phyloP scores from a whole-genome alignment of 2,797 vertebrate species.

The Sphenodon punctatus region DNA sequence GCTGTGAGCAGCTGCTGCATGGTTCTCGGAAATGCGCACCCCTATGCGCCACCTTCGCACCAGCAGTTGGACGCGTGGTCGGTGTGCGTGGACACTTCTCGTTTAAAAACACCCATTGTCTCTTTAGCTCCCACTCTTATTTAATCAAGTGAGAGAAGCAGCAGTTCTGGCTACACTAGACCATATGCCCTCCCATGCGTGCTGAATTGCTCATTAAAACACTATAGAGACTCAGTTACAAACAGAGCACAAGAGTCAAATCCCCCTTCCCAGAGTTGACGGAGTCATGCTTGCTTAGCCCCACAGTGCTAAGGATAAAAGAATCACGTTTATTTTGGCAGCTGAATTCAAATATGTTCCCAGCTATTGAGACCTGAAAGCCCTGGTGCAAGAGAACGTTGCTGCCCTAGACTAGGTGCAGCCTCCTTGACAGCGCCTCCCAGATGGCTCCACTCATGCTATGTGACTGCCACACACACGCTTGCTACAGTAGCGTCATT shows the following conservation, averaged over 20 bases:
- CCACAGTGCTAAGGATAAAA: background rate
- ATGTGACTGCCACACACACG: slow-evolving; percentile 57
- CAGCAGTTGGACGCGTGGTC: too few relatives aligned
- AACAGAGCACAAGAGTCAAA: background rate
- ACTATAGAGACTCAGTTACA: background rate
- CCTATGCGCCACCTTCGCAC: too few relatives aligned
- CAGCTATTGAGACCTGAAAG: background rate
- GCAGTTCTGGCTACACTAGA: background rate
- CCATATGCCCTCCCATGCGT: background rate
- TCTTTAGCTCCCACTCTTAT: background rate
- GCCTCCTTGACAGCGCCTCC: slow-evolving; percentile 45
- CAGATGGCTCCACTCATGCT: slow-evolving; percentile 58
- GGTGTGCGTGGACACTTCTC: too few relatives aligned
- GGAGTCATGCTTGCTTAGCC: background rate
- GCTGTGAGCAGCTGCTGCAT: too few relatives aligned
- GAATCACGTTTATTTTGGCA: background rate
- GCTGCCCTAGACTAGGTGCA: slow-evolving; percentile 37
- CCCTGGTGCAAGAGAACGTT: background rate
- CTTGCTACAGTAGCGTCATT: slow-evolving; percentile 58
- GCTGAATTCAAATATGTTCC: background rate
- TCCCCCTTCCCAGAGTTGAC: background rate
- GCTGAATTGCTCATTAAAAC: background rate
- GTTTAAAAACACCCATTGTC: too few relatives aligned
- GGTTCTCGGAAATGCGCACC: too few relatives aligned
- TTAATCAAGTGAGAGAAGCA: background rate